Percentiles rank a stretch among this genome's conserved stretches.
Evolutionary conservation across 2,888 invertebrate genomes (phyloP).

Genomic region (Cantharis rustica): DNA sequence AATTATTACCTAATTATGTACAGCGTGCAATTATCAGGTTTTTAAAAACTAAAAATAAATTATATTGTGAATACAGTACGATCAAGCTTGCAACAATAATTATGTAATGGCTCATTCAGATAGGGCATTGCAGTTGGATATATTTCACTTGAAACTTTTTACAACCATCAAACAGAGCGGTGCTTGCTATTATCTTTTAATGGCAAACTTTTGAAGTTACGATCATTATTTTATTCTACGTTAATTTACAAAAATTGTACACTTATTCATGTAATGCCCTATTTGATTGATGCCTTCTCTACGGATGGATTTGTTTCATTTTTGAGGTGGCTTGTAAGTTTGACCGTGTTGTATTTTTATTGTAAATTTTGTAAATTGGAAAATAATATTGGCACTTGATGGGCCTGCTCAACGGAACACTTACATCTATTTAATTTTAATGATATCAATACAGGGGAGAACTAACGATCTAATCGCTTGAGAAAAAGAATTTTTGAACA

Average conservation of each 20-base stretch:
- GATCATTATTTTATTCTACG: no score
- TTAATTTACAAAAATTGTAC: no score
- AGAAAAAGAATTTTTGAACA: not conserved
- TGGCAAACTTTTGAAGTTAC: no score
- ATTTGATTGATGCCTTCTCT: no score
- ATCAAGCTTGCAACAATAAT: not conserved
- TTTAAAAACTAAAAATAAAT: slow-evolving; percentile 7
- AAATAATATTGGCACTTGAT: slow-evolving; percentile 1
- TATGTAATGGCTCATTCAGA: no score
- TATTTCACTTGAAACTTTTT: no score
- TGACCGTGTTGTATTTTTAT: not conserved
- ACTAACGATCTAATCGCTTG: not conserved
- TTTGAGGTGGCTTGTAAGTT: not conserved
- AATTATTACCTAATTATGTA: not conserved
- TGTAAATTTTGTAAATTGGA: not conserved
- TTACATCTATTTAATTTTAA: not conserved
- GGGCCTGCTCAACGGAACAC: not conserved
- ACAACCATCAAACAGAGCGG: no score
- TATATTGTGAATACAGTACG: not conserved
- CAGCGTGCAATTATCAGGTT: not conserved
- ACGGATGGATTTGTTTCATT: no score
- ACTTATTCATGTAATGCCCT: no score
- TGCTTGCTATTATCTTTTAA: no score
- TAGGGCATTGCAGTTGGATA: no score
- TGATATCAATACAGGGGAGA: not conserved